Base-by-base conservation (phyloP, 2,797 vertebrate species). In the Euthynnus affinis region DNA sequence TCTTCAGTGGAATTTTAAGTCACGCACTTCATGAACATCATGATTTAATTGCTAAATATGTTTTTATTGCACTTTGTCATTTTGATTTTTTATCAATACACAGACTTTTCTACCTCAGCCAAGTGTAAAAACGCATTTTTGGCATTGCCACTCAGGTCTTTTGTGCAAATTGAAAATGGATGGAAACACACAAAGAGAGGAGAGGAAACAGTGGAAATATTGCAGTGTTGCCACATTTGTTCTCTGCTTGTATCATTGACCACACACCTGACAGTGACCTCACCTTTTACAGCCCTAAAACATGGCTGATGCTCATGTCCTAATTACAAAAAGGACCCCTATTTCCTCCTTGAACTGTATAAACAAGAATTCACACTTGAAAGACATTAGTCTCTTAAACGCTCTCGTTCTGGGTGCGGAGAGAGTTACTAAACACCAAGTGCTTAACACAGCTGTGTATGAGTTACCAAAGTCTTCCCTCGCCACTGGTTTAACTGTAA, bases 251-350 rank as follows among this genome's bases (percentile, higher is more conserved):
- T 87, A 86, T 94, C 93, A 93, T 92, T 92, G 93, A 58, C 91
- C 90, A 94, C 65, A 73, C 72, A 88, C 80, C 91, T 93, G 51
- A 71, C 89, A 93, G 93, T 95, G 94, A 95, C 48, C 94, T 96
- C 93, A 94, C 37, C 89, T 48, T 37, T 66, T 88, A 95, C 93
- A 95, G 90, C 94, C 84, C 94, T 94, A 94, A 94, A 95, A 95
- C 90, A 95, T 95, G 94, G 92, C 91, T 87, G 87, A 89, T 87
- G 85, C 29, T 92, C 53, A 91, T 86, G 71, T 92, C 84, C 91
- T 86, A 92, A 86, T 91, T 90, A 86, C 90, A 93, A 95, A 92
- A 92, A 93, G 90, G 89, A 91, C 89, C 93, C 90, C 81, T 40
- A 78, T 70, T 85, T 92, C 87, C 90, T 80, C 88, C 75, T 71